Evolutionary conservation across 1,140 invertebrate species (phyloP), one percentile per base, ranked within the genome.

Genomic region (Steinernema khuongi): DNA sequence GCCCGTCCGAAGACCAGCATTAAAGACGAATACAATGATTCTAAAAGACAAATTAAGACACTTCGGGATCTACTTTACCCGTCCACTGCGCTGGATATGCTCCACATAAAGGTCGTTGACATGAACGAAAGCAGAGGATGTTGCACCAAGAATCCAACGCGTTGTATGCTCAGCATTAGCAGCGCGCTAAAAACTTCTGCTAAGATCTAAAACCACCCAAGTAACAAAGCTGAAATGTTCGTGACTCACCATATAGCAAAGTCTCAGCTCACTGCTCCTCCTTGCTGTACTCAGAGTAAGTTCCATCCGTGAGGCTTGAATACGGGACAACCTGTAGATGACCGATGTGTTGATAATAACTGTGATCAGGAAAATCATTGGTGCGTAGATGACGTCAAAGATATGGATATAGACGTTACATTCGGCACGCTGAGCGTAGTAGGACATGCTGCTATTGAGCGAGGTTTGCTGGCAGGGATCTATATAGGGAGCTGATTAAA

Each of bases 81-180:
- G 26, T 60, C 50, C 14, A 60, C 14, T 22, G 50, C 50, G 26
- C 50, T 60, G 50, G 50, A 60, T 22, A 60, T 90, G 41, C 92
- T 91, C 93, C 93, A 95, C 1, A 93, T 93, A 77, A 89, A 89
- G 26, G 80, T 77, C 7, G 50, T 60, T 4, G 26, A 60, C 11
- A 60, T 11, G 19, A 60, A 60, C 50, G 50, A 41, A 41, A 41
- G 7, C 36, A 7, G n/a, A 41, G n/a, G 7, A 11, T 60, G 50
- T 60, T 41, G 36, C 14, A 60, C 2, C 4, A 60, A n/a, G 50
- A 60, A 60, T 11, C 50, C 50, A 7, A 60, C 14, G 4, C 50
- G 7, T 11, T n/a, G 14, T 22, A 22, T 17, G 19, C 14, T 22
- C 14, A 60, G 14, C 11, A 22, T 60, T 26, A 60, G 4, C 4